A percentile compares a stretch with the other conserved stretches of the same genome.
Conservation (phyloP, 2,797 vertebrate genomes). For the Halcyon chelicuti region DNA sequence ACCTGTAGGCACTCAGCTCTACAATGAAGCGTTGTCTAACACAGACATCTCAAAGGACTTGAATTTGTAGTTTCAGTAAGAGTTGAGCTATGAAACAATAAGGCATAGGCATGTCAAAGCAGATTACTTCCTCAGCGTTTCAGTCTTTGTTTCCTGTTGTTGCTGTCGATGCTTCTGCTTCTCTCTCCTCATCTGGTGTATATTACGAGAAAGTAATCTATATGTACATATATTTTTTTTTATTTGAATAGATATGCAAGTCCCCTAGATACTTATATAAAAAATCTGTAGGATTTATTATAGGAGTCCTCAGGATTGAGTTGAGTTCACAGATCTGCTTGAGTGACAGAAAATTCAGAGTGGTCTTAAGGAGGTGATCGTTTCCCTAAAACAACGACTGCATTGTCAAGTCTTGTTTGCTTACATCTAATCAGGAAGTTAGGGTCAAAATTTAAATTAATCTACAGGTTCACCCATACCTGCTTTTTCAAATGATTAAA, state of each 20-base stretch:
- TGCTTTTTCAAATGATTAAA: neutral
- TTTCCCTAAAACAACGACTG: neutral
- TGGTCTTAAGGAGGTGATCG: rapidly evolving
- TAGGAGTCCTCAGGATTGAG: neutral
- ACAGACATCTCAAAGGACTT: neutral
- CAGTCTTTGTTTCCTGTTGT: neutral
- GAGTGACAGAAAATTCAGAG: neutral
- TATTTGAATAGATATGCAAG: neutral
- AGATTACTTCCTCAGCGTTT: neutral
- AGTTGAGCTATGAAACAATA: slow-evolving; percentile 24
- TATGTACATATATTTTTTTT: neutral
- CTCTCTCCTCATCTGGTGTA: neutral
- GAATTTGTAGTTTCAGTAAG: neutral
- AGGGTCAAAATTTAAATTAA: neutral
- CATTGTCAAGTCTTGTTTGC: neutral
- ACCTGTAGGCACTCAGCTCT: slow-evolving; percentile 32
- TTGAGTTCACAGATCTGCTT: neutral
- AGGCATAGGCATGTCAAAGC: neutral
- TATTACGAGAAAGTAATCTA: neutral
- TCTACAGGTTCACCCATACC: neutral
- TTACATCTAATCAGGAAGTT: neutral
- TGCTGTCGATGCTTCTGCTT: neutral
- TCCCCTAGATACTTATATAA: neutral
- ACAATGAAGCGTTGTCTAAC: neutral
- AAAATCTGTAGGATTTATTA: neutral